Base-by-base conservation (phyloP, 2,113 vertebrate genomes). In the Orthonyx spaldingii region DNA sequence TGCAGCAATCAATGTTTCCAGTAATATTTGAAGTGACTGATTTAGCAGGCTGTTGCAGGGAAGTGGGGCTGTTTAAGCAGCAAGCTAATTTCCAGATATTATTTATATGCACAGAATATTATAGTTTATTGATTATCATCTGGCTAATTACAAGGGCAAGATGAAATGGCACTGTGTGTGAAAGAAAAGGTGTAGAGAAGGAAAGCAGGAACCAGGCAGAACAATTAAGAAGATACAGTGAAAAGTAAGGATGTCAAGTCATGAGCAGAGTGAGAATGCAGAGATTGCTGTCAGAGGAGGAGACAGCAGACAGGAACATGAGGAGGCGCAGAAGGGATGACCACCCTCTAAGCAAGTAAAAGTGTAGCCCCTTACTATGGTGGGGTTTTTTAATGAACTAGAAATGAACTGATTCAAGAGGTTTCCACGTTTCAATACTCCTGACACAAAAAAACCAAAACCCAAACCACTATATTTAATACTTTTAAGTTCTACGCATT, bases 1-100 rank as follows among this genome's bases (percentile, higher is more conserved):
- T 41, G 16, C 41, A 87, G 64, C 80, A 90, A 87, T 88, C 65
- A 88, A 52, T 87, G 69, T 39, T 96, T 96, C 75, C 83, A 84
- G 60, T 72, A 75, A 78, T 82, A 65, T 75, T 84, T 89, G 18
- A 3, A 84, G 24, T 39, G 78, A 90, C 77, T 87, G 65, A 92
- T 84, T 88, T 84, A 92, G 85, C 69, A 90, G 47, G 71, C 71
- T 72, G 24, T 55, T 88, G 47, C 50, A 84, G 60, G 64, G 64
- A 60, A 80, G 30, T 68, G 60, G 18, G 28, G 32, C 35, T 80
- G 35, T 81, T 80, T 69, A 92, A 86, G 32, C 9, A 86, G 72
- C n/a, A 75, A 90, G 68, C 16, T 75, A 60, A 93, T 89, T 95
- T 90, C 63, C 15, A 6, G 83, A 41, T 74, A 52, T 55, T 80